Evolutionary conservation across 2,797 vertebrate genomes (phyloP).

Genomic region (Eospalax fontanierii): DNA sequence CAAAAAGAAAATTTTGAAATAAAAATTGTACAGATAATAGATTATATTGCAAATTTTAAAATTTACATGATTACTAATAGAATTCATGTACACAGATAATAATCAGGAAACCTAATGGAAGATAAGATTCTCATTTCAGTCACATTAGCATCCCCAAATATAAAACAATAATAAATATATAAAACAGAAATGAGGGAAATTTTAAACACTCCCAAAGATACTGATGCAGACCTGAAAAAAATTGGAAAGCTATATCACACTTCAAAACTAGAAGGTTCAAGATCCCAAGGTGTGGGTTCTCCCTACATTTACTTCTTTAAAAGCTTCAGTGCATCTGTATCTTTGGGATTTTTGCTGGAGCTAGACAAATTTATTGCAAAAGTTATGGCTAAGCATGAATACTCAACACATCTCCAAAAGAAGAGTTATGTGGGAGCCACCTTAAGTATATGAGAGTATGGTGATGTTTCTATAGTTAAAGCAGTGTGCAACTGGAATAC

Average conservation of each 20-base stretch:
- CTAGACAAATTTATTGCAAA: constrained; percentile 51
- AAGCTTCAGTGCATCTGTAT: neutral
- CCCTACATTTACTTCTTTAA: neutral
- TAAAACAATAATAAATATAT: constrained; percentile 14
- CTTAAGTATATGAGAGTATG: constrained; percentile 31
- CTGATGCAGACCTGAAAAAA: neutral
- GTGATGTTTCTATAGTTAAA: constrained; percentile 61
- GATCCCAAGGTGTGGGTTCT: neutral
- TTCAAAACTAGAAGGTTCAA: constrained; percentile 16
- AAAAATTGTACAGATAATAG: constrained; percentile 21
- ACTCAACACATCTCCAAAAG: constrained; percentile 20
- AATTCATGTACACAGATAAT: constrained; percentile 22
- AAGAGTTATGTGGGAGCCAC: constrained; percentile 26
- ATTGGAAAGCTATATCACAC: neutral
- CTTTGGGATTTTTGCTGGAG: neutral
- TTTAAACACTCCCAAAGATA: constrained; percentile 21
- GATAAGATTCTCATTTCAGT: neutral
- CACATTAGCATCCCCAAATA: constrained; percentile 23
- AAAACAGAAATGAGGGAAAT: constrained; percentile 54
- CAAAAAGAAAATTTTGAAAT: neutral
- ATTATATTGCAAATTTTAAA: neutral
- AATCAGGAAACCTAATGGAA: constrained; percentile 23
- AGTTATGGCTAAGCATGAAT: constrained; percentile 56
- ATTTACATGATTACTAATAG: neutral
- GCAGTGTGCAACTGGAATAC: constrained; percentile 31